Percentiles rank a stretch among this genome's conserved stretches.
These are phyloP conservation scores for Poecile atricapillus DNA, from an alignment of 2,113 vertebrate species.

Conservation along the genomic window DNA sequence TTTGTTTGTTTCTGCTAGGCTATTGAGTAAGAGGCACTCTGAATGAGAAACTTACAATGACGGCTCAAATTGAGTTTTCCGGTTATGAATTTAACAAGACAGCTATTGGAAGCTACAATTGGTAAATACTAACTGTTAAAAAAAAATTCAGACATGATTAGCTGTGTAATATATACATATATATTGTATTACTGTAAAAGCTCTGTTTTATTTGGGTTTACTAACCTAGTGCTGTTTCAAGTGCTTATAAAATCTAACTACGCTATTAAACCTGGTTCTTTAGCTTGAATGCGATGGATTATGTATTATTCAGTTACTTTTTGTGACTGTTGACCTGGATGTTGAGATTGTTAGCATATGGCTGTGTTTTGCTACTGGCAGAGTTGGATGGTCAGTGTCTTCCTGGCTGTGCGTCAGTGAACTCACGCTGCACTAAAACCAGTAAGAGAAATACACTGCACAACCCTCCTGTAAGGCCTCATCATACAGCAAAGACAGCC, in stretches of 20 bases:
- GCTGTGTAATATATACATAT: background rate
- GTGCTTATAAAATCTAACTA: conserved; percentile 21
- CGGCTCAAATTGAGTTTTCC: background rate
- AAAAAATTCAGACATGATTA: conserved; percentile 21
- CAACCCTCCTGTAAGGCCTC: background rate
- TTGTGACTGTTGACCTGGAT: background rate
- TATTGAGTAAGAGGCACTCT: background rate
- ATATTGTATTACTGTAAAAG: conserved; percentile 12
- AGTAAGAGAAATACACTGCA: background rate
- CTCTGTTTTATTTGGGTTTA: conserved; percentile 9
- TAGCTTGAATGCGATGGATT: background rate
- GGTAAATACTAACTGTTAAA: background rate
- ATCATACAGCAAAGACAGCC: background rate
- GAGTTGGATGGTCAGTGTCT: background rate
- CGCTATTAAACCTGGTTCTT: background rate
- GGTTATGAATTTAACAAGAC: background rate
- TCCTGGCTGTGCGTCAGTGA: background rate
- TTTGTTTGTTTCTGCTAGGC: background rate
- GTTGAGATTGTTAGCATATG: background rate
- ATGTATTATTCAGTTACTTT: background rate
- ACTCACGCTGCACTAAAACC: background rate
- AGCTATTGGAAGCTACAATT: background rate
- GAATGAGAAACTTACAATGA: background rate
- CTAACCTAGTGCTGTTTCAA: conserved; percentile 1
- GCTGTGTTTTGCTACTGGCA: background rate